Evolutionary conservation across 2,797 vertebrate genomes (phyloP), one percentile per base, ranked within the genome.

Genomic region (Scleropages formosus): DNA sequence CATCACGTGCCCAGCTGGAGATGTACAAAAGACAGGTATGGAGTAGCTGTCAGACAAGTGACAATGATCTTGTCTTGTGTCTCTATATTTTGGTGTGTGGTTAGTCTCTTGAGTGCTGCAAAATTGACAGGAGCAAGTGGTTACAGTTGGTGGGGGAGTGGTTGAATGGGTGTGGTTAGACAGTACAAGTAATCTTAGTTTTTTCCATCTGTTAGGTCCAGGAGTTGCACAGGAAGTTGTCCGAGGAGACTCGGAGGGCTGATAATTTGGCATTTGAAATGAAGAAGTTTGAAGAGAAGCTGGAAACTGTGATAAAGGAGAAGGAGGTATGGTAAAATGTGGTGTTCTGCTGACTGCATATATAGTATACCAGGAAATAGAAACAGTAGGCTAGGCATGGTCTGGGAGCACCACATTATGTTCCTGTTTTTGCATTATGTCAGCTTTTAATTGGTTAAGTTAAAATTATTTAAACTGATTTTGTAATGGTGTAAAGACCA

Each of bases 181-280:
- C n/a, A n/a, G 8, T 18, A 56, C 9, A n/a, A 22, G 12, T n/a
- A 10, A n/a, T 61, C 20, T 61, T 4, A 0, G 27, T 18, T 60
- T 53, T 60, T 64, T 75, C 10, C 27, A 44, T 78, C 83, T 2
- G 39, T 39, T 39, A 99, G 97, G 95, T 98, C 77, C 95, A 98
- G 78, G 96, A 98, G 68, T 94, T 98, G 72, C 96, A 98, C 83
- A 90, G 61, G 83, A 98, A 97, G 84, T 84, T 98, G 77, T 95
- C 96, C 11, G 94, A 95, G 74, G 97, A 99, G 85, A 93, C 94
- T 4, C 94, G 95, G 86, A 92, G 96, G 80, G 97, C 97, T 3
- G 97, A 98, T 85, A 98, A 94, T 49, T 80, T 96, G 71, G 94
- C 93, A 0, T 99, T 94, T 84, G 96, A 99, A 88, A 94, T 96